Conservation (phyloP, 2,888 invertebrate genomes). For the Ethmia dodecea region DNA sequence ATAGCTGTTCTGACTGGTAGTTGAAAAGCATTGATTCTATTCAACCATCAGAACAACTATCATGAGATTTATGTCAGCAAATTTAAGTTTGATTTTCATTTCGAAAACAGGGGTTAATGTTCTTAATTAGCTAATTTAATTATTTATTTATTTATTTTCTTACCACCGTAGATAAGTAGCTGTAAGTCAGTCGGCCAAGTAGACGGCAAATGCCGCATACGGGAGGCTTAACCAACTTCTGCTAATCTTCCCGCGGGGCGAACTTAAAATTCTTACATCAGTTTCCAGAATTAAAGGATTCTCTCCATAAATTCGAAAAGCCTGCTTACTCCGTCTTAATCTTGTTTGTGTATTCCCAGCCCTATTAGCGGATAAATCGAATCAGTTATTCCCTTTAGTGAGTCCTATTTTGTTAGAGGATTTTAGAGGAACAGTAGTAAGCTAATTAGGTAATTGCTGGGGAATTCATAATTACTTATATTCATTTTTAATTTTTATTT, state of each 20-base stretch:
- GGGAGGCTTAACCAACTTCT: constrained; percentile 55
- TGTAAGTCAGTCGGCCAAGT: constrained; percentile 24
- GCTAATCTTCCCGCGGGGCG: constrained; percentile 42
- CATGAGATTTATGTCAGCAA: no score
- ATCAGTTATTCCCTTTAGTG: constrained; percentile 68
- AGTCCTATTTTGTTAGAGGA: no score
- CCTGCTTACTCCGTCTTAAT: constrained; percentile 53
- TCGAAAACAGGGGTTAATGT: no score
- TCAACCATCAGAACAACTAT: no score
- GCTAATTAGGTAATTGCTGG: constrained; percentile 3
- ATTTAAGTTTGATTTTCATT: no score
- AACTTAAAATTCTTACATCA: constrained; percentile 67
- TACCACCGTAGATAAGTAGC: constrained; percentile 17
- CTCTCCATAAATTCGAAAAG: constrained; percentile 57
- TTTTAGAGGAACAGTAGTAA: not conserved
- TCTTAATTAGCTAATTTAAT: not conserved
- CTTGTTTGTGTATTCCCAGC: constrained; percentile 62
- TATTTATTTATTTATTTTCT: constrained; percentile 15
- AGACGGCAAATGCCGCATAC: constrained; percentile 32
- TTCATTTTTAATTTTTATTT: constrained; percentile 4
- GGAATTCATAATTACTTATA: constrained; percentile 17
- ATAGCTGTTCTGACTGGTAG: no score
- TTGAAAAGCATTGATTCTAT: no score
- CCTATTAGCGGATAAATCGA: constrained; percentile 64
- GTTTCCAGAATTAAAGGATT: constrained; percentile 58